These are phyloP conservation scores for Caenorhabditis drosophilae DNA, from an alignment of 2,888 invertebrate species.

Conservation along the genomic window DNA sequence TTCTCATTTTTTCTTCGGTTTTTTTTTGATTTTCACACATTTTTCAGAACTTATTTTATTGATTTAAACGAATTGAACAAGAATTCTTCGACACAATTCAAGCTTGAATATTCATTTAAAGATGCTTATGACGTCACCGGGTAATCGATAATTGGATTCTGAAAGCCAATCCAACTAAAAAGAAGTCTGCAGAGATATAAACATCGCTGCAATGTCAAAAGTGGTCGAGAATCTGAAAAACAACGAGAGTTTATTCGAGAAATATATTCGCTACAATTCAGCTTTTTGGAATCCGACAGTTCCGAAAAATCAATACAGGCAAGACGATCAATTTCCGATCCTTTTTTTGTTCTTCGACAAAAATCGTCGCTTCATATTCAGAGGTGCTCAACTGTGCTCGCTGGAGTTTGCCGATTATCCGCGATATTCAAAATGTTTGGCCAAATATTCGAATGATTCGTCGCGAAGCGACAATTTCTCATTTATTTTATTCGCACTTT, in stretches of 20 bases:
- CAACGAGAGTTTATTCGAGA: slow-evolving; percentile 38
- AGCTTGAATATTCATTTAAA: slow-evolving; percentile 59
- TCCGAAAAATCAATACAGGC: slow-evolving; percentile 44
- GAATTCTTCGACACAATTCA: slow-evolving; percentile 35
- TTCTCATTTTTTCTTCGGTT: not conserved
- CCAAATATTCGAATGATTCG: slow-evolving; percentile 13
- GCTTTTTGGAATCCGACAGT: slow-evolving; percentile 39
- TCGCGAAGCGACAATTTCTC: not conserved
- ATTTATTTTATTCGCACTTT: slow-evolving; percentile 22
- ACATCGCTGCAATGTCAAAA: slow-evolving; percentile 18
- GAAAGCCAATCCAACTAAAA: not conserved
- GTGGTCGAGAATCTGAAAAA: slow-evolving; percentile 43
- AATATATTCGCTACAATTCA: slow-evolving; percentile 51
- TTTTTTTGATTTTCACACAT: not conserved
- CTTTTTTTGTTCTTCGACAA: too few relatives aligned
- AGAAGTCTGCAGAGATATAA: slow-evolving; percentile 24
- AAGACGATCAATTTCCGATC: slow-evolving; percentile 1
- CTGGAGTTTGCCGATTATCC: slow-evolving; percentile 57
- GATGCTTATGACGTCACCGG: slow-evolving; percentile 47
- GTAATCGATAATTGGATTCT: slow-evolving; percentile 1
- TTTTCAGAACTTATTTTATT: slow-evolving; percentile 60
- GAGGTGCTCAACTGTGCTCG: slow-evolving; percentile 61
- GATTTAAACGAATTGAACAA: slow-evolving; percentile 57
- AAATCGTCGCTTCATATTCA: too few relatives aligned
- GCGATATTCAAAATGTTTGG: slow-evolving; percentile 49